Evolutionary conservation across 2,113 vertebrate species (phyloP).

Genomic region (Podilymbus podiceps): DNA sequence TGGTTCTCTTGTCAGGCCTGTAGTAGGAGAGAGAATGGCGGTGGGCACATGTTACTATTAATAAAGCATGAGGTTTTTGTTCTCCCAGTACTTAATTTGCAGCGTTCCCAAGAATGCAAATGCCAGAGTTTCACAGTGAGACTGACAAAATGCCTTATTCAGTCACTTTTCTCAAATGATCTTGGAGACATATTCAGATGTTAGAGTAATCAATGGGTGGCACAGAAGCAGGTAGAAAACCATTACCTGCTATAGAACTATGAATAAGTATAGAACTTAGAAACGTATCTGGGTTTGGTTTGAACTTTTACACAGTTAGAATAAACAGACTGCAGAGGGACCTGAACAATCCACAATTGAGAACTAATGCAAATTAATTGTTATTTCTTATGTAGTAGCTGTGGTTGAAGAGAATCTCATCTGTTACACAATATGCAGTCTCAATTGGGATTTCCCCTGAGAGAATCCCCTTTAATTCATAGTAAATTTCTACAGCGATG

Average conservation of each 20-base stretch:
- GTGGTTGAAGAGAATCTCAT: not conserved
- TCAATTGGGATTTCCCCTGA: not conserved
- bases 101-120: not conserved
- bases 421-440: not conserved
- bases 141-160: not conserved
- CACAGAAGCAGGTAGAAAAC: not conserved
- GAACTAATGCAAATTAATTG: not conserved
- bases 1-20: not conserved
- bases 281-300: not conserved
- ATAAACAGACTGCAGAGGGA: not conserved
- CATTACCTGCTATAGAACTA: not conserved
- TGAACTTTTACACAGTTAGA: not conserved
- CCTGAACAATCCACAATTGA: not conserved
- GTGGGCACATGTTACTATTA: not conserved
- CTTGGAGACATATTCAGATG: not conserved
- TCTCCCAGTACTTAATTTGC: not conserved
- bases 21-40: not conserved
- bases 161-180: not conserved
- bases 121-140: not conserved
- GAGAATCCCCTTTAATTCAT: not conserved
- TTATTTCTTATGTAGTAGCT: not conserved
- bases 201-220: not conserved
- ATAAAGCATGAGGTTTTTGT: not conserved
- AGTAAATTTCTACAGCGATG: not conserved
- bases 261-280: not conserved